Evolutionary conservation across 2,888 invertebrate species (phyloP), one percentile per base, ranked within the genome.

Genomic region (Habrosyne pyritoides): DNA sequence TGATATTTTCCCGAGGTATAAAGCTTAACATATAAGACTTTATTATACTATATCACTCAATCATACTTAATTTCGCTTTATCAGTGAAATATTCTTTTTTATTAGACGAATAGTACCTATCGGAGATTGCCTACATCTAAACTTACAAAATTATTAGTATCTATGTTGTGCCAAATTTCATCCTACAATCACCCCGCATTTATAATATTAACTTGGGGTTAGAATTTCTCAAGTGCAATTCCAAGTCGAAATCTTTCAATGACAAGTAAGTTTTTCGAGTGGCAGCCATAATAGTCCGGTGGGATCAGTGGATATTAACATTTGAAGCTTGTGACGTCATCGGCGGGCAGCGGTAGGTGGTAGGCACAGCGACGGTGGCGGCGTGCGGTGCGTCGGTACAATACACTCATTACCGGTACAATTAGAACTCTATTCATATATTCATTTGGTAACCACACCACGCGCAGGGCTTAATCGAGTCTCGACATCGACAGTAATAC

Each of bases 351-450:
- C 18, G 10, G 33, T 10, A 33, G 12, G 2, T 10, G 10, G 10
- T 10, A 33, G 28, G 28, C 10, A 8, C n/a, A 33, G 33, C 33
- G 10, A 1, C 12, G 10, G 33, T 12, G 33, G 12, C 12, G 33
- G 10, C 12, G 33, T 28, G 10, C 28, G 28, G 10, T 12, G 33
- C n/a, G 36, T n/a, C 14, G 36, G 14, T 36, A 42, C 42, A 42
- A 42, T 42, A 42, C 42, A 14, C 14, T 42, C n/a, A 42, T 42
- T 42, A 18, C 42, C 42, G 42, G 42, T 42, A 18, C 42, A 42
- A 42, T 42, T 42, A 42, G 18, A 42, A 18, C 42, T 42, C 42
- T 42, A 42, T 42, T 42, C 42, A 42, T 42, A 42, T 18, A 42
- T 42, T 18, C 42, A 42, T 42, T 42, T 6, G 42, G 42, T 42